Evolutionary conservation across 2,797 vertebrate species (phyloP), one percentile per base, ranked within the genome.

Genomic region (Ctenopoma kingsleyae): DNA sequence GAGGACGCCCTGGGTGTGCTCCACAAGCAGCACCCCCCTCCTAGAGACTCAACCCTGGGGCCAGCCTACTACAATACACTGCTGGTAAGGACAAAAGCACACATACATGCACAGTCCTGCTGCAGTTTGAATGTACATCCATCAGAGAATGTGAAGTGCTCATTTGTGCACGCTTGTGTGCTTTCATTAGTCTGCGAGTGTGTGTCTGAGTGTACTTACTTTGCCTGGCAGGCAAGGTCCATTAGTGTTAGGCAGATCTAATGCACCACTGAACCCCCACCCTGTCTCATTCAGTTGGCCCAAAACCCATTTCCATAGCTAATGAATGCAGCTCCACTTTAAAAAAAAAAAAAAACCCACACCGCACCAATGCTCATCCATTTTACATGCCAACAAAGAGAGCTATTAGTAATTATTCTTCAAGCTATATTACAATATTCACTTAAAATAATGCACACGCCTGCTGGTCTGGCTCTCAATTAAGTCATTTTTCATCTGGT

Each of bases 401-500:
- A 93, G 88, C 78, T 89, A 93, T 95, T 95, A 94, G 93, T 94
- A 95, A 96, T 97, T 95, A 93, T 94, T 96, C 93, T 94, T 94
- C 87, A 90, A 93, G 92, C 95, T 95, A 93, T 95, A 95, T 96
- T 95, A 92, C 86, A 92, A 83, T 88, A 89, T 94, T 97, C 95
- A 95, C 94, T 96, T 96, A 96, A 95, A 96, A 95, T 94, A 95
- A 96, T 95, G 93, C 90, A 94, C 80, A 90, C 81, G 92, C 83
- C 92, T 89, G 95, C 95, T 94, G 94, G 94, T 95, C 90, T 86
- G 60, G 71, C 79, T 93, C 94, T 94, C 94, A 95, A 93, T 96
- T 95, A 96, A 95, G 91, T 91, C 84, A 93, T 96, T 95, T 95
- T 95, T 97, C 95, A 96, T 96, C 94, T 92, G 92, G 87, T 96